Base-by-base conservation (phyloP, 2,888 invertebrate species). In the Synanthedon andrenaeformis region DNA sequence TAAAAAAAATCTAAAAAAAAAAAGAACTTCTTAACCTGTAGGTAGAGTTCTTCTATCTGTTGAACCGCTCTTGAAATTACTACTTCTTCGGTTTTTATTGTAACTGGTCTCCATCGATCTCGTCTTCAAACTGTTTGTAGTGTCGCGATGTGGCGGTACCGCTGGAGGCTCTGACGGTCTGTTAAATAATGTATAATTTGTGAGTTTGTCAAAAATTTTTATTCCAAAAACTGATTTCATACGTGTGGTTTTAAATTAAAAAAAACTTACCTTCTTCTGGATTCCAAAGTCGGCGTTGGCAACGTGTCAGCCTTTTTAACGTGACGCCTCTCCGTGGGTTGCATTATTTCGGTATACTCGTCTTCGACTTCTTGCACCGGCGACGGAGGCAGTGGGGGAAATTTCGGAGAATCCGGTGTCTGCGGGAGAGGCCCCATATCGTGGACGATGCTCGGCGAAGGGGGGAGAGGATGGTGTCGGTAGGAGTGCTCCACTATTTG, bases 51-150 rank as follows among this genome's bases (percentile, higher is more conserved):
- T 90, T 69, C 93, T 87, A 69, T 93, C 93, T 35, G 91, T 83
- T n/a, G 90, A 88, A 64, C 91, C 83, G 77, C 89, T 75, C 78
- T 89, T 85, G 68, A 91, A 86, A 55, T 69, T 69, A 76, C 89
- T 89, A 61, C 79, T 85, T 62, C 86, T 78, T 59, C 90, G 88
- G 62, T 89, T 88, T 69, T 90, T 90, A 59, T 90, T 91, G 70
- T 92, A 94, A 60, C 93, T 92, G 3, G 93, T 93, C 72, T 95
- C 95, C 92, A 95, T 95, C 6, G 95, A 95, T 67, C 95, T 90
- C 60, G 95, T 94, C 76, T 94, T 95, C 58, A 95, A 89, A 59
- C 94, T 94, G 70, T 91, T 92, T 42, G 90, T 90, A 51, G 90
- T 87, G 69, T 90, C 90, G 42, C 91, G 90, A 70, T 94, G 93